Conservation (phyloP, 2,113 vertebrate genomes). For the Tachysurus vachellii region DNA sequence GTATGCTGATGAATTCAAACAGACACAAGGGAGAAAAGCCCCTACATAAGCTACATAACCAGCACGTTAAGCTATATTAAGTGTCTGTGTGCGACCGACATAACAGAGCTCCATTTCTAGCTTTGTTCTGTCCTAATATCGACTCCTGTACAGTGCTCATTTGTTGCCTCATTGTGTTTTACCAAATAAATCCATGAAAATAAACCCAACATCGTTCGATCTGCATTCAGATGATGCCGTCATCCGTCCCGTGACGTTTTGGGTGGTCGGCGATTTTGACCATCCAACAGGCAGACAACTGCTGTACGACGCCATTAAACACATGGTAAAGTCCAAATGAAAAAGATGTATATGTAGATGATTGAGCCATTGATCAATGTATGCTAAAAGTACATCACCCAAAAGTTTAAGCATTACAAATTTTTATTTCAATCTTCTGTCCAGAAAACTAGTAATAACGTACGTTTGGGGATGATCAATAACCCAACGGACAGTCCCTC, state of each 20-base stretch:
- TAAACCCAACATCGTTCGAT: not conserved
- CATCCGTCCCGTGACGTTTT: constrained; percentile 95
- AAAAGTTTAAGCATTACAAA: not conserved
- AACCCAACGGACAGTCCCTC: constrained; percentile 78
- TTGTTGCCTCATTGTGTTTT: not conserved
- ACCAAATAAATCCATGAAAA: not conserved
- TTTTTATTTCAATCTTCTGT: not conserved
- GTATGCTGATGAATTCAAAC: not conserved
- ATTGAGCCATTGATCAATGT: not conserved
- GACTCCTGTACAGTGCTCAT: not conserved
- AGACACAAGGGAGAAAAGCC: not conserved
- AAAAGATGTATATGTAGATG: too few species aligned
- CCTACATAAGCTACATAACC: not conserved
- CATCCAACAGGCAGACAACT: constrained; percentile 87
- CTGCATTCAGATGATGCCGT: constrained; percentile 84
- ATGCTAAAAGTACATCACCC: not conserved
- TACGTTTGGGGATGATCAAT: constrained; percentile 90
- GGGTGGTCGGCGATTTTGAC: constrained; percentile 97
- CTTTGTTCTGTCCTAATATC: not conserved
- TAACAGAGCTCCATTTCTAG: not conserved
- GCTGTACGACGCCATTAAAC: constrained; percentile 93
- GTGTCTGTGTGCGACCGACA: not conserved
- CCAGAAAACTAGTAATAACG: constrained; percentile 87
- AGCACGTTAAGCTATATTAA: not conserved
- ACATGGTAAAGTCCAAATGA: constrained; percentile 78